A percentile compares a stretch with the other conserved stretches of the same genome.
Evolutionary conservation across 2,888 invertebrate genomes (phyloP).

Genomic region (Nemotelus nigrinus): DNA sequence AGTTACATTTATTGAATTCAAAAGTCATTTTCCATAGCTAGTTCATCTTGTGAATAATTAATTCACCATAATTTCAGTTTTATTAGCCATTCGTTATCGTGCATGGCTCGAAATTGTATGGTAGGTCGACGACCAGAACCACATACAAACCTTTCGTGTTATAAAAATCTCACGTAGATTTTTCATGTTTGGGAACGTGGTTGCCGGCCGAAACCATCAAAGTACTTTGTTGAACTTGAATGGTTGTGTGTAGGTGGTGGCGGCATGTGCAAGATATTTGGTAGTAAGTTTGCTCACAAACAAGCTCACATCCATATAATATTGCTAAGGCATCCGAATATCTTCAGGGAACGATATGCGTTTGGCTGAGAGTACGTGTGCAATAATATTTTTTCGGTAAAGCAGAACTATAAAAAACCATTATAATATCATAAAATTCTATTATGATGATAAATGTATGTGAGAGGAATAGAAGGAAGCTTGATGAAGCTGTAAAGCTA

Average conservation of each 20-base stretch:
- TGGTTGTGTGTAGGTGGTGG: constrained; percentile 21
- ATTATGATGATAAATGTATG: constrained; percentile 53
- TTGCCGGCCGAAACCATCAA: not conserved
- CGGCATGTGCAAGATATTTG: not conserved
- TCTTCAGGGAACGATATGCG: no score
- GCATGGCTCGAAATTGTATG: not conserved
- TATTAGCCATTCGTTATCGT: constrained; percentile 45
- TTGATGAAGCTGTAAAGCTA: not conserved
- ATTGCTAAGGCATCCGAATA: no score
- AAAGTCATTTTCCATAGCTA: constrained; percentile 41
- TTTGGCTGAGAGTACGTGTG: not conserved
- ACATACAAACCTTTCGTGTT: not conserved
- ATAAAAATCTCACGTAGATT: constrained; percentile 42
- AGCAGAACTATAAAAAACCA: constrained; percentile 52
- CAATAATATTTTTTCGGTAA: constrained; percentile 20
- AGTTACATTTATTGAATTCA: constrained; percentile 29
- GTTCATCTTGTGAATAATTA: constrained; percentile 50
- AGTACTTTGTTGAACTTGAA: constrained; percentile 32
- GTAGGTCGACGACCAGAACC: constrained; percentile 41
- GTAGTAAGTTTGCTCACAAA: no score
- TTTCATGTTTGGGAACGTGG: not conserved
- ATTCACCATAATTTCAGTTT: constrained; percentile 50
- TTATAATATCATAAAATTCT: constrained; percentile 53
- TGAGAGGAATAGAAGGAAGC: constrained; percentile 16
- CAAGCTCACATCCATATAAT: no score